phyloP scores from a whole-genome alignment of 92 coral and sea anemone genomes.

The Heliopora coerulea region DNA sequence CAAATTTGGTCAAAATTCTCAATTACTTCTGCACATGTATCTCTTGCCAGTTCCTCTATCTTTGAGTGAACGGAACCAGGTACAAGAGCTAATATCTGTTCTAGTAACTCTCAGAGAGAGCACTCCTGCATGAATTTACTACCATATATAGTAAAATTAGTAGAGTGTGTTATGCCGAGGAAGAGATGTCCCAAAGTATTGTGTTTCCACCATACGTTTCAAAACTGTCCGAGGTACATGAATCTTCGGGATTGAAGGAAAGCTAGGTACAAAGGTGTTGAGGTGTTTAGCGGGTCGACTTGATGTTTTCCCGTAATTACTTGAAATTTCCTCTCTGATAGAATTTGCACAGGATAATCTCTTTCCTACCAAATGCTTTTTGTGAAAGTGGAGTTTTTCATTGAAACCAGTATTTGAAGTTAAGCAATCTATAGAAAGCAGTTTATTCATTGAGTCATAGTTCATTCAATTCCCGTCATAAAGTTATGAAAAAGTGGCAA shows the following conservation, averaged over 20 bases:
- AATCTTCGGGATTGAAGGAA: constrained; percentile 75
- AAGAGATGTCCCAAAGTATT: constrained; percentile 89
- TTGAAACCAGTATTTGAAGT: constrained; percentile 3
- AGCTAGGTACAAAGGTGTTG: constrained; percentile 50
- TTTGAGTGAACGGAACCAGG: too few relatives aligned
- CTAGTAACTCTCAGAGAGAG: too few relatives aligned
- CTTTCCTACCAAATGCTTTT: constrained; percentile 75
- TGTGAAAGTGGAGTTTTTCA: constrained; percentile 57
- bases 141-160: too few relatives aligned
- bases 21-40: too few relatives aligned
- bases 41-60: too few relatives aligned
- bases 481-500: too few relatives aligned
- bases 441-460: too few relatives aligned
- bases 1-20: too few relatives aligned
- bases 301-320: constrained; percentile 17
- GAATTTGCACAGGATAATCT: constrained; percentile 20
- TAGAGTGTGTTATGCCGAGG: constrained; percentile 86
- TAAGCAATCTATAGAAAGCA: constrained; percentile 3
- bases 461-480: too few relatives aligned
- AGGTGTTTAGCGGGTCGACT: constrained; percentile 17
- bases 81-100: too few relatives aligned
- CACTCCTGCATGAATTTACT: too few relatives aligned
- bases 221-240: constrained; percentile 79
- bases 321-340: not conserved
- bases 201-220: constrained; percentile 76